Evolutionary conservation across 2,113 vertebrate genomes (phyloP), one percentile per base, ranked within the genome.

Genomic region (Tragelaphus imberbis): DNA sequence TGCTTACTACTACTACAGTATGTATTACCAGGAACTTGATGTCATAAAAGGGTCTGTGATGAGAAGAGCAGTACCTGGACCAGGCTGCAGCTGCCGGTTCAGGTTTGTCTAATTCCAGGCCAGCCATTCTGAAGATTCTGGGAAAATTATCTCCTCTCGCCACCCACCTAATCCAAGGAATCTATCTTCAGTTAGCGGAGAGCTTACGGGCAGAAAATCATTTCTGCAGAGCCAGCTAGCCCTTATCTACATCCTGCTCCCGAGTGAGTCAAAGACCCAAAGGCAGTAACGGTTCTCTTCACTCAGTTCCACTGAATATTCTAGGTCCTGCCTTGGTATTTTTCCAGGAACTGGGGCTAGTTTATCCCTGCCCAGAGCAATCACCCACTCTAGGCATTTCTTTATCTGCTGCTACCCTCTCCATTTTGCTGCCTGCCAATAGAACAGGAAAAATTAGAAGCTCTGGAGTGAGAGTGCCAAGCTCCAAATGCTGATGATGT

Each of bases 171-270:
- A 88, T 95, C 53, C 59, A 75, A 84, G 27, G 36, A 86, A 33
- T 56, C 88, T 68, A 44, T 95, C 40, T 92, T 80, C 44, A 40
- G 63, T 56, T 61, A 95, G 84, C 87, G 68, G 75, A 89, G 47
- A 51, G 75, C 47, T 94, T 33, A 80, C 14, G 6, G 30, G n/a
- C 4, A 0, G 51, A 82, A 75, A 75, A 90, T 56, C 88, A 55
- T 53, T 79, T 94, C 91, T 90, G 84, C 90, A 80, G 80, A 90
- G 63, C 59, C 92, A 77, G 84, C 90, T 59, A 96, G 51, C 49
- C 36, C 28, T 95, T 81, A 56, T 68, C 84, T 79, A 53, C 79
- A 79, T 68, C 61, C n/a, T 27, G 79, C 30, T 33, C 88, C 84
- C 0, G 10, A 93, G 80, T 28, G 81, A 85, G 21, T 44, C 47